A percentile compares a stretch with the other conserved stretches of the same genome.
Conservation (phyloP, 2,888 invertebrate species). For the Lucinisca nassula region DNA sequence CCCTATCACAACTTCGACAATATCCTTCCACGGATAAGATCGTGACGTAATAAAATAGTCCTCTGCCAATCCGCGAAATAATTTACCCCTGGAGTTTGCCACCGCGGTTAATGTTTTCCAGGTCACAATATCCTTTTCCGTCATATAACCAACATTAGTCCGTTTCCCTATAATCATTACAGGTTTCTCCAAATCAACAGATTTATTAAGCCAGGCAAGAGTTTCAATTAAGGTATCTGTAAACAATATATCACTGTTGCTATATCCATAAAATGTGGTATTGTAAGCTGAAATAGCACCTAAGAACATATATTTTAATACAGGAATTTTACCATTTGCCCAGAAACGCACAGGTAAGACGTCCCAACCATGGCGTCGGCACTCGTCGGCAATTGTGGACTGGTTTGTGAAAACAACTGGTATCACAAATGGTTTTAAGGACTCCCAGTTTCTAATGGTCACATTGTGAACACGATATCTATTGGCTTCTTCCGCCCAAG, state of each 20-base stretch:
- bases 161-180: conserved; percentile 59
- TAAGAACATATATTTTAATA: conserved; percentile 6
- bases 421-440: background rate
- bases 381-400: background rate
- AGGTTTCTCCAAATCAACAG: background rate
- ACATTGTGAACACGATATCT: background rate
- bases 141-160: conserved; percentile 69
- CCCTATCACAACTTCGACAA: conserved; percentile 74
- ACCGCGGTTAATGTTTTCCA: conserved; percentile 44
- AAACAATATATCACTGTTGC: conserved; percentile 15
- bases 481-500: background rate
- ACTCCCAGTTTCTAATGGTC: background rate
- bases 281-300: background rate
- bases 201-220: background rate
- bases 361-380: background rate
- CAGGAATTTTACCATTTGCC: background rate
- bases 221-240: conserved; percentile 6
- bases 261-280: background rate
- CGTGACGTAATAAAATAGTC: conserved; percentile 74
- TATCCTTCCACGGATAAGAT: conserved; percentile 66
- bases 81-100: conserved; percentile 40
- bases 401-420: conserved; percentile 15
- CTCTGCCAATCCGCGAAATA: conserved; percentile 65
- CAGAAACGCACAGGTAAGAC: background rate
- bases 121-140: conserved; percentile 43